These are phyloP conservation scores for Trachelus iudaicus DNA, from an alignment of 2,888 invertebrate genomes.

Conservation along the genomic window DNA sequence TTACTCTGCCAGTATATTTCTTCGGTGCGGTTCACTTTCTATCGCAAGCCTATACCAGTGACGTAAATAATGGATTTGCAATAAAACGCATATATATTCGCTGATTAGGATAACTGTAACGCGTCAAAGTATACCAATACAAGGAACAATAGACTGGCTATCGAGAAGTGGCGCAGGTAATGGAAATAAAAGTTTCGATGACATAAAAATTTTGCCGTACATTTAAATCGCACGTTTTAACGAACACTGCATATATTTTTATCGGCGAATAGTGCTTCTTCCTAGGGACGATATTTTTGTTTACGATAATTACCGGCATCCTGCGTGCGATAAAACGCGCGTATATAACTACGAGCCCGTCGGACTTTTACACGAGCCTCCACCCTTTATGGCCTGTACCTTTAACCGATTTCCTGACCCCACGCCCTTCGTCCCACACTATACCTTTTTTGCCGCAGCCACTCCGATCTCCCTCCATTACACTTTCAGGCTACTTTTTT, in stretches of 20 bases:
- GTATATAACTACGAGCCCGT: not conserved
- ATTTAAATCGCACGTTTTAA: too few species aligned
- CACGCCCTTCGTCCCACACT: conserved; percentile 14
- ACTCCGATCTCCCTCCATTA: conserved; percentile 6
- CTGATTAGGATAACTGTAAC: not conserved
- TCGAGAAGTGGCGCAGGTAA: too few species aligned
- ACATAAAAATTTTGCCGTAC: too few species aligned
- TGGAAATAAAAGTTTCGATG: too few species aligned
- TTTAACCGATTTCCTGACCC: conserved; percentile 18
- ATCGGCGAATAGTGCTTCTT: not conserved
- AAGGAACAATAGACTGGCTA: too few species aligned
- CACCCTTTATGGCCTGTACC: conserved; percentile 7
- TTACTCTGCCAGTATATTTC: conserved; percentile 32
- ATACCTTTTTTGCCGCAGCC: not conserved
- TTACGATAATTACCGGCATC: conserved; percentile 22
- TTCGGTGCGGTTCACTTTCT: conserved; percentile 22
- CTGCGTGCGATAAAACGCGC: not conserved
- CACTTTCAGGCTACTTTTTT: conserved; percentile 12
- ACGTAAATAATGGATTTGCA: conserved; percentile 5
- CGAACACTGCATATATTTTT: too few species aligned
- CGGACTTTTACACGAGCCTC: not conserved
- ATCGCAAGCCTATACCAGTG: conserved; percentile 11
- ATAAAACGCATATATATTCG: not conserved
- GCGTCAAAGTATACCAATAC: too few species aligned
- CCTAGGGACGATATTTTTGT: conserved; percentile 12